Conservation (phyloP, 2,113 vertebrate species). For the rat (Rattus norvegicus) region GRCr8 NC_086038.1:35493501-35494000, state of each 20-base stretch:
- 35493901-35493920: too few species aligned
- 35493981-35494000: background rate
- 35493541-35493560: background rate
- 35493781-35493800: background rate
- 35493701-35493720: background rate
- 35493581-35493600: background rate
- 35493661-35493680: background rate
- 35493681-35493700: background rate
- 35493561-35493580: background rate
- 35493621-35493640: background rate
- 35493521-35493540: background rate
- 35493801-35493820: background rate
- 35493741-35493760: background rate
- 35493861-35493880: background rate
- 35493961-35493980: too few species aligned
- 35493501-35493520: background rate
- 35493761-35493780: background rate
- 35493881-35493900: background rate
- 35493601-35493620: background rate
- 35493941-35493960: background rate
- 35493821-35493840: background rate
- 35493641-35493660: background rate
- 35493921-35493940: background rate
- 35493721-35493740: background rate
- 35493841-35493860: background rate